Base-by-base conservation (phyloP, 1,140 invertebrate genomes). In the Apis florea region DNA sequence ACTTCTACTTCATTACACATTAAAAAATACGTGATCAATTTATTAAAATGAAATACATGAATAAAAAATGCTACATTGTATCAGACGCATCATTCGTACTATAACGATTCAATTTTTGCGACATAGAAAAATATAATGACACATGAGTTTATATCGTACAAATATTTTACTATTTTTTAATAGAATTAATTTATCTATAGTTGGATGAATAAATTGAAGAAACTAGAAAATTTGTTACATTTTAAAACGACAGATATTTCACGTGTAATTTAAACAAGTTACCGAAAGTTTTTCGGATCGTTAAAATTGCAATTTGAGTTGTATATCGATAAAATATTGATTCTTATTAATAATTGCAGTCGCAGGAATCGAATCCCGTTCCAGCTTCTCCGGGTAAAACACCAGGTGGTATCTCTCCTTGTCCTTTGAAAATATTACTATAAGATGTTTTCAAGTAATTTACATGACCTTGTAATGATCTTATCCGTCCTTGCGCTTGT, bases 401-500 rank as follows among this genome's bases (percentile, higher is more conserved):
- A 70, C 75, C 58, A n/a, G 67, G 53, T 4, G 79, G 83, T 15
- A 70, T 19, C 64, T 90, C 88, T 76, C 83, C 88, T 83, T 87
- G 88, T 10, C 74, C 66, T 13, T 88, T 87, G 51, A 92, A 92
- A 10, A 91, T 90, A 78, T 94, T 94, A 64, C 92, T 94, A 63
- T 94, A 93, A 0, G 95, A 95, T 54, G 93, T 94, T 84, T 95
- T 95, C 8, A 96, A 89, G 69, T 95, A 95, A 83, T 95, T 95
- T 1, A 96, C 95, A 64, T 96, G 95, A 0, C 94, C 94, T 84
- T 96, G 95, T 12, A 96, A 89, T 1, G 95, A 95, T 72, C 94
- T 92, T 59, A 96, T 95, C 9, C 96, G 92, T 71, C 95, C 93
- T 86, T 96, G 95, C 4, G 95, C 95, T 85, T 96, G 95, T 71